phyloP scores from a whole-genome alignment of 2,113 vertebrate genomes.

The Gallinago paraguaiae region DNA sequence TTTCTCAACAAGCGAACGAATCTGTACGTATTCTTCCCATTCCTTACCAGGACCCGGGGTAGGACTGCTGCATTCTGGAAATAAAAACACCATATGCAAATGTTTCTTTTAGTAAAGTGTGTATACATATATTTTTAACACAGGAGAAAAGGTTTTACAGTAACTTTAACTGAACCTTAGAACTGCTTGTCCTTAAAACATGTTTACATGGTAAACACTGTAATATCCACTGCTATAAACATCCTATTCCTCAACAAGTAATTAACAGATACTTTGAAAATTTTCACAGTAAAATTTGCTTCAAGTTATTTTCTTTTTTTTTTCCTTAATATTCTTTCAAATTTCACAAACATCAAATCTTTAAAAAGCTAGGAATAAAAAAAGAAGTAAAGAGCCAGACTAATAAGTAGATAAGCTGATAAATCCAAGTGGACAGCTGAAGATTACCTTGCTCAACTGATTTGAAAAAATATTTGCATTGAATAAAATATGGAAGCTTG shows the following conservation, averaged over 20 bases:
- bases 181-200: background rate
- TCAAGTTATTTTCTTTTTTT: background rate
- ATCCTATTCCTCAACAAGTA: background rate
- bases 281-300: background rate
- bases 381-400: background rate
- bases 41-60: conserved; percentile 90
- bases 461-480: conserved; percentile 9
- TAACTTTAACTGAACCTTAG: background rate
- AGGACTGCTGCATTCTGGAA: conserved; percentile 91
- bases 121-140: background rate
- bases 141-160: background rate
- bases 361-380: background rate
- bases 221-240: background rate
- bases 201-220: background rate
- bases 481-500: conserved; percentile 39
- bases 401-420: background rate
- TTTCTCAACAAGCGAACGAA: conserved; percentile 91
- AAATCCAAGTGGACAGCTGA: conserved; percentile 46
- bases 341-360: background rate
- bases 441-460: conserved; percentile 30
- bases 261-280: background rate
- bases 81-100: background rate
- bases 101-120: background rate
- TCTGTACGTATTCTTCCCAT: conserved; percentile 96
- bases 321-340: background rate